Percentiles rank a stretch among this genome's conserved stretches.
These are phyloP conservation scores for Hirtodrosophila alboralis DNA, from an alignment of 2,888 invertebrate species.

Conservation along the genomic window DNA sequence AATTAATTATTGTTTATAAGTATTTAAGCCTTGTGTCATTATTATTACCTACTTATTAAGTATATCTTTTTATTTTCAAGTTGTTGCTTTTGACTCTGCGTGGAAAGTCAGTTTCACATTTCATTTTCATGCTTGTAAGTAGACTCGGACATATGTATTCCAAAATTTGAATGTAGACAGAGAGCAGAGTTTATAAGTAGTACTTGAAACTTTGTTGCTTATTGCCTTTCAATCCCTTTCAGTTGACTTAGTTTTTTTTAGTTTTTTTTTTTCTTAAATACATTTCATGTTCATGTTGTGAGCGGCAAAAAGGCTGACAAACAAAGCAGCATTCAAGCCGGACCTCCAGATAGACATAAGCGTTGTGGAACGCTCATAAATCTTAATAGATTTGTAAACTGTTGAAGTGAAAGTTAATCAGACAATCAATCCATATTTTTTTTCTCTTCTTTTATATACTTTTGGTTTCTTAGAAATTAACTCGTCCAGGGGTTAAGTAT, in stretches of 20 bases:
- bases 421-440: constrained; percentile 44
- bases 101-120: constrained; percentile 38
- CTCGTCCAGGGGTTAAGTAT: constrained; percentile 48
- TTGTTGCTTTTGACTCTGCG: constrained; percentile 6
- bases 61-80: background rate
- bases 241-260: constrained; percentile 36
- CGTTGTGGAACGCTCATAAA: constrained; percentile 50
- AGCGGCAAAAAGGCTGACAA: constrained; percentile 22
- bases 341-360: constrained; percentile 39
- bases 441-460: constrained; percentile 1
- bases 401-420: constrained; percentile 64
- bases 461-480: constrained; percentile 36
- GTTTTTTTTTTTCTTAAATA: no score
- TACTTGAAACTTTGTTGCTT: background rate
- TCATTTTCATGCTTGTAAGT: constrained; percentile 21
- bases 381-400: constrained; percentile 62
- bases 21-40: constrained; percentile 31
- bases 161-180: constrained; percentile 15
- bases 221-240: constrained; percentile 7
- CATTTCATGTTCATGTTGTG: constrained; percentile 27
- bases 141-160: background rate
- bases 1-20: constrained; percentile 39
- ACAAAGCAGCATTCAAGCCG: constrained; percentile 35
- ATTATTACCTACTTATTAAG: constrained; percentile 4
- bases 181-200: constrained; percentile 2